These are phyloP conservation scores for Epinotia ramella DNA, from an alignment of 2,888 invertebrate species.

Conservation along the genomic window DNA sequence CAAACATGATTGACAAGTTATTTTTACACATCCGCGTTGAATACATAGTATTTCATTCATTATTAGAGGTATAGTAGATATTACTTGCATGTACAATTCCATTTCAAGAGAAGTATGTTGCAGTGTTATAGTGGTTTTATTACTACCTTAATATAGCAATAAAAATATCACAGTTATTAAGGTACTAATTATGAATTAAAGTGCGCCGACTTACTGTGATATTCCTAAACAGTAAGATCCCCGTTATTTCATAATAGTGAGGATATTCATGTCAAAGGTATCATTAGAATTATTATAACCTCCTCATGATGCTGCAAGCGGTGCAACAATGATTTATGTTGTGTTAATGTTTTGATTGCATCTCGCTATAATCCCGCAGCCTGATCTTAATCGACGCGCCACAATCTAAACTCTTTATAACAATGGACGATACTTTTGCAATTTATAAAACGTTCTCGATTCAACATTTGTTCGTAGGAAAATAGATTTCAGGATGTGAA, in stretches of 20 bases:
- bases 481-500: background rate
- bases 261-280: background rate
- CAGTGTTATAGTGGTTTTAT: too few species aligned
- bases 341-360: constrained; percentile 16
- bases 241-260: background rate
- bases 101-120: too few species aligned
- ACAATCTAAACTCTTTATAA: constrained; percentile 3
- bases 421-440: background rate
- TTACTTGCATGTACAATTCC: too few species aligned
- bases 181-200: too few species aligned
- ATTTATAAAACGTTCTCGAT: constrained; percentile 5
- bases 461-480: background rate
- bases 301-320: constrained; percentile 1
- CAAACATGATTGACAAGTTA: too few species aligned
- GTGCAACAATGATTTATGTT: constrained; percentile 20
- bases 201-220: too few species aligned
- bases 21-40: too few species aligned
- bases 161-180: too few species aligned
- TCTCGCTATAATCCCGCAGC: constrained; percentile 4
- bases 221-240: background rate
- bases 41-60: too few species aligned
- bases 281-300: background rate
- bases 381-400: constrained; percentile 12
- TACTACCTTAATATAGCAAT: too few species aligned
- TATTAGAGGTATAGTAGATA: too few species aligned